These are phyloP conservation scores for Meteorus colon DNA, from an alignment of 2,888 invertebrate genomes.

Conservation along the genomic window DNA sequence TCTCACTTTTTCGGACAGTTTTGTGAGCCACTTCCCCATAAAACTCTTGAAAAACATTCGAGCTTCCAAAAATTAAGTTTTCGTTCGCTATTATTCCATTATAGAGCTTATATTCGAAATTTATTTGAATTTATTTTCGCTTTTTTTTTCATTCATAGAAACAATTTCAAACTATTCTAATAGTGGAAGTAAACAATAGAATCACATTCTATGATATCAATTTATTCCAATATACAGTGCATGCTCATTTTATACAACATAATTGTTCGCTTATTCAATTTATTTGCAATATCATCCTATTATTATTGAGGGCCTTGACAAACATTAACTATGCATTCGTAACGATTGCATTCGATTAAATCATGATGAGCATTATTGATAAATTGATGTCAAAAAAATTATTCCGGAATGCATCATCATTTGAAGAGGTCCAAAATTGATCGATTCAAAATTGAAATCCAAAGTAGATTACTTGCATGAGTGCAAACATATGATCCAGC, in stretches of 20 bases:
- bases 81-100: slow-evolving; percentile 60
- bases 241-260: slow-evolving; percentile 40
- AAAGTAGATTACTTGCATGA: background rate
- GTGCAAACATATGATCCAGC: background rate
- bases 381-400: background rate
- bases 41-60: slow-evolving; percentile 56
- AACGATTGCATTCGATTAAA: background rate
- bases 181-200: background rate
- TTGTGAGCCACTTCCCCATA: slow-evolving; percentile 54
- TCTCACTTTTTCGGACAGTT: slow-evolving; percentile 37
- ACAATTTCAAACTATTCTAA: background rate
- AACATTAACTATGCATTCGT: slow-evolving; percentile 17
- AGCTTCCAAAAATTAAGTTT: slow-evolving; percentile 58
- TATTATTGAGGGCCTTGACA: slow-evolving; percentile 34
- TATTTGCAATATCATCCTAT: slow-evolving; percentile 13
- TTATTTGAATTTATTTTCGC: slow-evolving; percentile 39
- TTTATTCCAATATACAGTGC: slow-evolving; percentile 45
- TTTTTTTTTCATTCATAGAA: background rate
- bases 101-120: slow-evolving; percentile 58
- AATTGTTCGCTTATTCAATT: slow-evolving; percentile 41
- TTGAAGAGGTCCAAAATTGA: background rate
- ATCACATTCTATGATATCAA: background rate
- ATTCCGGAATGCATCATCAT: background rate
- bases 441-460: background rate
- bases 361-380: background rate